A percentile compares a stretch with the other conserved stretches of the same genome.
These are phyloP conservation scores for Helleia helle DNA, from an alignment of 2,888 invertebrate genomes.

Conservation along the genomic window DNA sequence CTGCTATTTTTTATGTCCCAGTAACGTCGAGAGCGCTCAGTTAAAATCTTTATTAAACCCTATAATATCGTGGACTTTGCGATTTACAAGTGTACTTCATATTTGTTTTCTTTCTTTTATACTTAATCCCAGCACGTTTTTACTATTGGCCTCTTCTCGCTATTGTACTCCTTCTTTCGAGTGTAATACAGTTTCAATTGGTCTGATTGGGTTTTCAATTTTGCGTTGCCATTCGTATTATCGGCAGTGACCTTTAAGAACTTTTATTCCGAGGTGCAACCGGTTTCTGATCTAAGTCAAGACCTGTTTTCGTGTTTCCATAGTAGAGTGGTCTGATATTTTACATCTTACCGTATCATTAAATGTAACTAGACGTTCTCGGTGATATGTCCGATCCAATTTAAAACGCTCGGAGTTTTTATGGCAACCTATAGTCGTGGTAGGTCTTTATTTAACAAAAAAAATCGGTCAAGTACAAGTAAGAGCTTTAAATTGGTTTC, in stretches of 20 bases:
- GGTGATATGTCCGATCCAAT: constrained; percentile 2
- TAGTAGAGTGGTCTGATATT: constrained; percentile 22
- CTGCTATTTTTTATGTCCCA: constrained; percentile 19
- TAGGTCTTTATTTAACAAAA: too few relatives aligned
- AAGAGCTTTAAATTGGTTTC: too few relatives aligned
- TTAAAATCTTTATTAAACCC: constrained; percentile 14
- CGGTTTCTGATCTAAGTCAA: constrained; percentile 26
- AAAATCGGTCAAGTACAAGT: too few relatives aligned
- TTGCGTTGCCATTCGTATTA: constrained; percentile 17
- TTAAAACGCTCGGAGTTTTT: not conserved
- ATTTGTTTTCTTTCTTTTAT: constrained; percentile 1
- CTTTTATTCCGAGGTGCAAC: constrained; percentile 33
- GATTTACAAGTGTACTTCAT: constrained; percentile 5
- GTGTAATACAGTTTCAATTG: constrained; percentile 13
- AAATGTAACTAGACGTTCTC: constrained; percentile 17
- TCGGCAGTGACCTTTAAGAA: constrained; percentile 35
- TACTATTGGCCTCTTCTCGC: not conserved
- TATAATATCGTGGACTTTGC: constrained; percentile 8
- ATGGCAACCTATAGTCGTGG: constrained; percentile 4
- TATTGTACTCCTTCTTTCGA: not conserved
- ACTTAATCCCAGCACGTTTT: too few relatives aligned
- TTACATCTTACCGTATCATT: constrained; percentile 21
- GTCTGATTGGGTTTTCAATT: constrained; percentile 11
- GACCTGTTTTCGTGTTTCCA: constrained; percentile 27
- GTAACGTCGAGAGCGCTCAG: constrained; percentile 17